Base-by-base conservation (phyloP, 2,113 vertebrate genomes). In the Tympanuchus pallidicinctus region DNA sequence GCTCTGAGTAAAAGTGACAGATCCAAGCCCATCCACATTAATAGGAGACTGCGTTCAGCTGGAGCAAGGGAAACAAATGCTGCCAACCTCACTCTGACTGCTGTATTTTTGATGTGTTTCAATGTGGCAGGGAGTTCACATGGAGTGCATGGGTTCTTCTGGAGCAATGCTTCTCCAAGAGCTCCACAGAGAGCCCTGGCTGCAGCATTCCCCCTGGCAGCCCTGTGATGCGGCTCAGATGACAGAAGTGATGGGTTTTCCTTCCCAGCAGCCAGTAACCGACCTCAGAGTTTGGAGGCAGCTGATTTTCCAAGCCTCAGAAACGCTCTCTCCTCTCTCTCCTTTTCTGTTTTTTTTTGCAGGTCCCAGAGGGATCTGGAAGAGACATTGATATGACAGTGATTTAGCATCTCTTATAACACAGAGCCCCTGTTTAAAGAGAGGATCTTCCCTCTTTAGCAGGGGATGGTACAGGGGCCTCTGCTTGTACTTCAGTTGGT, bases 151-250 rank as follows among this genome's bases (percentile, higher is more conserved):
- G 32, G 89, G 71, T 87, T 67, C 81, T 96, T 36, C 50, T 76
- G 92, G 95, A 94, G 92, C 91, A 75, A 48, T 27, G 43, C 90
- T 83, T 77, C 52, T 79, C 94, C 82, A 73, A 20, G 86, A 77
- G 91, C 50, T 3, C 72, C 12, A 2, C 22, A 8, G 73, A 12
- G 2, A 25, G 75, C 59, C 78, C 48, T 73, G 88, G 4, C 54
- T 88, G 89, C 93, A 80, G 86, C 71, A 45, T 67, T 82, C 85
- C 82, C 89, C 73, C 57, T 61, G 56, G 47, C 48, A 47, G 32
- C 32, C 40, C n/a, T 28, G 42, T 10, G 27, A 50, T 8, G 2
- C 14, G 19, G 22, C 64, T 65, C 48, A 32, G 50, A 30, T 70
- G 67, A 56, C 47, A 60, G 73, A 81, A 47, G 73, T 61, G 61